Evolutionary conservation across 2,797 vertebrate species (phyloP).

Genomic region (Momotus momota): DNA sequence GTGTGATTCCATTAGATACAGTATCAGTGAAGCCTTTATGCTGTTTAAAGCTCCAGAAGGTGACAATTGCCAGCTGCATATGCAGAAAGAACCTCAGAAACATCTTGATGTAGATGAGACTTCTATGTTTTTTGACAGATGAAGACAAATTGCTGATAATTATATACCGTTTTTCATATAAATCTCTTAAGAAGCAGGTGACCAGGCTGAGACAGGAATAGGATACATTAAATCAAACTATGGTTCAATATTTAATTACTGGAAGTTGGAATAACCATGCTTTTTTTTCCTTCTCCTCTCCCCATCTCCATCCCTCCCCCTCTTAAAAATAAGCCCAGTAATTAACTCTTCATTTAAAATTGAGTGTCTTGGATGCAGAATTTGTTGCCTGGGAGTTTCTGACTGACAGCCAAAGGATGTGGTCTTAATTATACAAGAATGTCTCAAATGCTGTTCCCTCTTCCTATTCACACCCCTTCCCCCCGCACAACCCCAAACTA

Average conservation of each 20-base stretch:
- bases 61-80: background rate
- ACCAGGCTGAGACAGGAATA: background rate
- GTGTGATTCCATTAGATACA: background rate
- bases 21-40: background rate
- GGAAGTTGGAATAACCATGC: background rate
- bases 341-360: background rate
- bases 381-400: background rate
- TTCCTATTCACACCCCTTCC: background rate
- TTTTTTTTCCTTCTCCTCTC: rapidly evolving
- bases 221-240: background rate
- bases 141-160: background rate
- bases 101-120: background rate
- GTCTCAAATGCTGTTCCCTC: background rate
- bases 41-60: background rate
- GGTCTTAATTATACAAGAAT: background rate
- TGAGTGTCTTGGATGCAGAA: background rate
- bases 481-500: too few species aligned
- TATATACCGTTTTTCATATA: background rate
- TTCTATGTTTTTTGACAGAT: background rate
- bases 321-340: background rate
- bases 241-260: background rate
- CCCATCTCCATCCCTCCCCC: rapidly evolving
- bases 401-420: background rate
- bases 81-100: background rate
- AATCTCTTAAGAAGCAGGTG: background rate